Evolutionary conservation across 2,113 vertebrate species (phyloP).

Genomic region (Ammodytes dubius): DNA sequence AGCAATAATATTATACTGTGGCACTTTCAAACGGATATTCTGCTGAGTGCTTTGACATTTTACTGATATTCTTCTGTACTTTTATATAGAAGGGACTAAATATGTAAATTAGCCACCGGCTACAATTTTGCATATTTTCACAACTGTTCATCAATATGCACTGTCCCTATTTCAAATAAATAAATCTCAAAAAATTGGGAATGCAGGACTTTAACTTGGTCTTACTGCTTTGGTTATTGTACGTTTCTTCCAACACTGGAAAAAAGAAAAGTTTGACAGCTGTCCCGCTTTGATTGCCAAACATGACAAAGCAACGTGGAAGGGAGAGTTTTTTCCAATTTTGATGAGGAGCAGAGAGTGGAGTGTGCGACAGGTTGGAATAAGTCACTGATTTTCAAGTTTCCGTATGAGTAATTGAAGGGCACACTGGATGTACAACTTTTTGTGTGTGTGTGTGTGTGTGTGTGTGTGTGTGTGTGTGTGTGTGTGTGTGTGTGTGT

Average conservation of each 20-base stretch:
- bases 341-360: conserved; percentile 27
- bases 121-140: too few relatives aligned
- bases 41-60: neutral
- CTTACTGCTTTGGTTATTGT: neutral
- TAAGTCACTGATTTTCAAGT: conserved; percentile 52
- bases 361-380: conserved; percentile 59
- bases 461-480: neutral
- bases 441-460: conserved; percentile 23
- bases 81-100: neutral
- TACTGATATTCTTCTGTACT: neutral
- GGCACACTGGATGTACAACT: conserved; percentile 18
- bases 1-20: neutral
- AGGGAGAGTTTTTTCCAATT: conserved; percentile 8
- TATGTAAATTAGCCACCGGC: too few relatives aligned
- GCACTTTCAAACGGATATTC: neutral
- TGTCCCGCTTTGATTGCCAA: conserved; percentile 32
- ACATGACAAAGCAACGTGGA: conserved; percentile 37
- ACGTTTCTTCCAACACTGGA: neutral
- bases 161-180: too few relatives aligned
- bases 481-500: conserved; percentile 21
- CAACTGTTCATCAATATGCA: too few relatives aligned
- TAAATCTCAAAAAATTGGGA: neutral
- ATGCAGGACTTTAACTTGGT: neutral
- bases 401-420: conserved; percentile 65
- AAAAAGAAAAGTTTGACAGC: neutral